phyloP scores from a whole-genome alignment of 2,113 vertebrate genomes.

The Alouatta palliata region DNA sequence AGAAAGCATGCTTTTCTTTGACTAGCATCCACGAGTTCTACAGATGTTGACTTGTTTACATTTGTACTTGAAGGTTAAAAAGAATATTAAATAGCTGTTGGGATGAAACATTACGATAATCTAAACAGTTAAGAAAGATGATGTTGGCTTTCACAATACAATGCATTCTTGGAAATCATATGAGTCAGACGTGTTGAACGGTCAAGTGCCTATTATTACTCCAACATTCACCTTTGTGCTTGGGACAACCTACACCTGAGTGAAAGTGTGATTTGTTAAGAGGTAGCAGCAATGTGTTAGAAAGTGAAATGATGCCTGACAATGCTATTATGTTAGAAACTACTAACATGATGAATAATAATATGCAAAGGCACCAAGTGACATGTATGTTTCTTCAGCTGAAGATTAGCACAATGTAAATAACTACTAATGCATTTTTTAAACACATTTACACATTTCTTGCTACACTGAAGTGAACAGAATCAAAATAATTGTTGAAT shows the following conservation, averaged over 20 bases:
- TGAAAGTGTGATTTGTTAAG: neutral
- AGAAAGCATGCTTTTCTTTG: neutral
- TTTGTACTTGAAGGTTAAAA: neutral
- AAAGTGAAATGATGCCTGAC: neutral
- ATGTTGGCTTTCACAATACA: neutral
- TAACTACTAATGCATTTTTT: neutral
- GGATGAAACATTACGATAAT: neutral
- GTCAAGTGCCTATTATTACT: neutral
- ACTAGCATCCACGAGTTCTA: neutral
- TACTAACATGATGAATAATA: neutral
- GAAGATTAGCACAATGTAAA: slow-evolving; percentile 5
- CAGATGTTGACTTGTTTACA: neutral
- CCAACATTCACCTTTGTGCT: neutral
- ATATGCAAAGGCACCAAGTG: neutral
- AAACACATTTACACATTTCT: neutral
- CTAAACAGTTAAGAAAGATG: neutral
- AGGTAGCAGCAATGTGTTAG: neutral
- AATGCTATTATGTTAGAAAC: neutral
- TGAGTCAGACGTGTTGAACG: neutral
- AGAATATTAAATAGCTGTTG: slow-evolving; percentile 6
- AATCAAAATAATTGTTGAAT: slow-evolving; percentile 32
- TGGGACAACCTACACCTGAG: neutral
- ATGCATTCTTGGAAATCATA: neutral
- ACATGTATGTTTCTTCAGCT: neutral
- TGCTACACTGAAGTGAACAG: neutral